These are phyloP conservation scores for Pluvialis apricaria DNA, from an alignment of 2,113 vertebrate genomes.

Conservation along the genomic window DNA sequence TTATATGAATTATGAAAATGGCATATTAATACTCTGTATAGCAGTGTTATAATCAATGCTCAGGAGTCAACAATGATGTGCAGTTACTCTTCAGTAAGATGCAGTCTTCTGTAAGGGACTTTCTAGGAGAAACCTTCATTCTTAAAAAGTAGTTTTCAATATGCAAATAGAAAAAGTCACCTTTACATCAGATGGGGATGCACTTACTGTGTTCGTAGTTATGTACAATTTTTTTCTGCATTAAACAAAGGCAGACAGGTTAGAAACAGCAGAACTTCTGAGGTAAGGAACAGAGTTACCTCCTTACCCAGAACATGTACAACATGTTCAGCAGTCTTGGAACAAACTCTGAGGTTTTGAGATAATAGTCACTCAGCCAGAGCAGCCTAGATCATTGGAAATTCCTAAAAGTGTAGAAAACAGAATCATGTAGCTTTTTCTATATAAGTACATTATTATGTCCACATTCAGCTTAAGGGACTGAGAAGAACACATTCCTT, in stretches of 20 bases:
- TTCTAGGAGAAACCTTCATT: not conserved
- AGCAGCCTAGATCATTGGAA: not conserved
- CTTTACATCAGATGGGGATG: not conserved
- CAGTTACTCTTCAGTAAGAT: not conserved
- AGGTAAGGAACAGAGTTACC: not conserved
- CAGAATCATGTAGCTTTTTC: not conserved
- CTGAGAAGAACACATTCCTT: not conserved
- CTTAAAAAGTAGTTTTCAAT: not conserved
- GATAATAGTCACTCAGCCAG: not conserved
- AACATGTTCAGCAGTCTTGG: not conserved
- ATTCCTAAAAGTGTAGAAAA: not conserved
- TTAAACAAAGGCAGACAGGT: not conserved
- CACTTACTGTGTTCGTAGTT: not conserved
- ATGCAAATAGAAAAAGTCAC: not conserved
- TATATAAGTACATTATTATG: not conserved
- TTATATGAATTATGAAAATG: not conserved
- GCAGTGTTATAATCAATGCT: not conserved
- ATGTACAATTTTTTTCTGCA: not conserved
- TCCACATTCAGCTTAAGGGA: not conserved
- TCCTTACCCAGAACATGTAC: rapidly evolving
- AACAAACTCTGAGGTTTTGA: not conserved
- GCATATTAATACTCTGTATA: not conserved
- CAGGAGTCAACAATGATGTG: not conserved
- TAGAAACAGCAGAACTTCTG: not conserved
- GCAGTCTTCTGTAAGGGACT: not conserved